phyloP scores from a whole-genome alignment of 2,888 invertebrate genomes.

The Malacosoma neustria region DNA sequence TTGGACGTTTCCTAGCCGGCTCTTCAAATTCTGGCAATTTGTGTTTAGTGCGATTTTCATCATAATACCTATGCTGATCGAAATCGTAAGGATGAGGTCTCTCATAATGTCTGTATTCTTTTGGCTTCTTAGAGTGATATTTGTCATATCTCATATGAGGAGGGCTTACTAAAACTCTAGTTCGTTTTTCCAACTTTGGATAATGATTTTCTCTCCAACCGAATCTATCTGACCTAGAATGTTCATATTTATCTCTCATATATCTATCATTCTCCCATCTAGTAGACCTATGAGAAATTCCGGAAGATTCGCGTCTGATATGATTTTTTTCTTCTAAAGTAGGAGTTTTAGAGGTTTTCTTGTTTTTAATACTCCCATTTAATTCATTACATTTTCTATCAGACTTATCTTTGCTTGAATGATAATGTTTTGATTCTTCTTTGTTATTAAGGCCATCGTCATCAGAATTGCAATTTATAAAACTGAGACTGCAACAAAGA shows the following conservation, averaged over 20 bases:
- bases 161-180: conserved; percentile 32
- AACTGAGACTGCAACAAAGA: conserved; percentile 17
- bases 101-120: neutral
- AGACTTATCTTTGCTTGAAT: conserved; percentile 13
- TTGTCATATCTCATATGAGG: conserved; percentile 25
- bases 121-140: conserved; percentile 3
- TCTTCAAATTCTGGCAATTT: conserved; percentile 33
- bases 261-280: conserved; percentile 22
- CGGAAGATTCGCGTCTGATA: conserved; percentile 17
- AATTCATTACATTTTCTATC: conserved; percentile 16
- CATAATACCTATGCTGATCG: conserved; percentile 18
- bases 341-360: conserved; percentile 22
- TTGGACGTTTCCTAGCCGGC: conserved; percentile 33
- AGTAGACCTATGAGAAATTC: conserved; percentile 18
- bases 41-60: conserved; percentile 30
- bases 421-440: conserved; percentile 12
- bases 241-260: conserved; percentile 29
- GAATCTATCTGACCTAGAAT: conserved; percentile 25
- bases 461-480: conserved; percentile 33
- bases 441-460: conserved; percentile 28
- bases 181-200: conserved; percentile 23
- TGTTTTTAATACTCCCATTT: conserved; percentile 17
- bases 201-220: conserved; percentile 16
- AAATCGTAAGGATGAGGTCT: conserved; percentile 13
- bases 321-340: conserved; percentile 22